Evolutionary conservation across 2,888 invertebrate species (phyloP), one percentile per base, ranked within the genome.

Genomic region (Drosophila tanythrix): DNA sequence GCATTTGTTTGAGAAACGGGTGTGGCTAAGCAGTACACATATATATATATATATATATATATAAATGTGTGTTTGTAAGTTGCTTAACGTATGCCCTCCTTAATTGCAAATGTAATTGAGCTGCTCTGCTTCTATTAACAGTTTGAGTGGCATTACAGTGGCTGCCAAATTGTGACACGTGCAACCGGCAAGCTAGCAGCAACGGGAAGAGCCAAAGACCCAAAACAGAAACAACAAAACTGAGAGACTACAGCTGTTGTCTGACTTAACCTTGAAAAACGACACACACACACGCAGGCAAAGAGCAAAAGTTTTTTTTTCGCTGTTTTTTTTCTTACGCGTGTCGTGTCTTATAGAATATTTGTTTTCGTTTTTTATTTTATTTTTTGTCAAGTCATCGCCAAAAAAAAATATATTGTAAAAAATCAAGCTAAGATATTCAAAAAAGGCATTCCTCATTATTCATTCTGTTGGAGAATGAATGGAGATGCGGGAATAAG

Each of bases 211-310:
- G 40, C 38, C 53, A 68, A 59, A 62, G 40, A 52, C 53, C 25
- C 48, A 53, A 71, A 70, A 70, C 52, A 70, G 38, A 62, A 66
- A 69, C 70, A 66, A 76, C 75, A 52, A 76, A 62, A 69, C 60
- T 51, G 38, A 55, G 74, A 46, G 53, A 35, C 65, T 72, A 81
- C 78, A 81, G 81, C 81, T 81, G 81, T 81, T 81, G 68, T 68
- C 67, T 73, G 79, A 74, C 81, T 78, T 81, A 80, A 80, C 80
- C 80, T 80, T 80, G 80, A 80, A 74, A 74, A 64, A 51, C 52
- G 52, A 62, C 61, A 65, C 38, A 52, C 60, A 61, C 58, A 50
- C 21, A 58, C 36, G 40, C 38, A 71, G 5, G 8, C 55, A 66
- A 48, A 40, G 43, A 75, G 55, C 50, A 64, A 65, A 50, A 27